Base-by-base conservation (phyloP, 2,113 vertebrate species). In the Edolisoma coerulescens region DNA sequence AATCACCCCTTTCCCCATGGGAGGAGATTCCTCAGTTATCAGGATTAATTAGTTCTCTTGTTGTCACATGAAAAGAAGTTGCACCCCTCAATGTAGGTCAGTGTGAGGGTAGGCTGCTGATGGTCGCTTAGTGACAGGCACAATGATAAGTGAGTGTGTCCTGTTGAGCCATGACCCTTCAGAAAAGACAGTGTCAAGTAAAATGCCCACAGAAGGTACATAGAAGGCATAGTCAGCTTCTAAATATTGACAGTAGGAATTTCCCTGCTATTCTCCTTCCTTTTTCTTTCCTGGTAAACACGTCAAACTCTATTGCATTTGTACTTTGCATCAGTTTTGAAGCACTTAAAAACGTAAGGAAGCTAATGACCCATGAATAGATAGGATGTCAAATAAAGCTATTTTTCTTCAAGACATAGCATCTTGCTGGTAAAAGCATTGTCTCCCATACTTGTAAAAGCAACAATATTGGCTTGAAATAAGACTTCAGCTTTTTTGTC, bases 11-110 rank as follows among this genome's bases (percentile, higher is more conserved):
- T 95, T 89, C 73, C 50, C 49, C 85, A 28, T 3, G 39, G 89
- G 79, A 90, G 73, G 89, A 95, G 95, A 95, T 94, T 96, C 93
- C 76, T 96, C 78, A 91, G 87, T 95, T 82, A 81, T 92, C 78
- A 97, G 87, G 89, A 96, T 97, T 97, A 95, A 97, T 97, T 97
- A 97, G 96, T 96, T 97, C 91, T 86, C 95, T 98, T 89, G 97
- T 97, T 92, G 95, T 87, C 97, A 94, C 94, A 96, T 76, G 96
- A 97, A 96, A 98, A 98, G 97, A 90, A 97, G 95, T 69, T 90
- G 54, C 85, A 81, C 65, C 16, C 74, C 90, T 56, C 87, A 74
- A 39, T 95, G 78, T 96, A 97, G 97, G 97, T 98, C 97, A 98
- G 54, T 87, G 94, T 96, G 94, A 98, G 97, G 96, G 96, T 97